Evolutionary conservation across 1,140 invertebrate species (phyloP).

Genomic region (Leptinotarsa lineolata): DNA sequence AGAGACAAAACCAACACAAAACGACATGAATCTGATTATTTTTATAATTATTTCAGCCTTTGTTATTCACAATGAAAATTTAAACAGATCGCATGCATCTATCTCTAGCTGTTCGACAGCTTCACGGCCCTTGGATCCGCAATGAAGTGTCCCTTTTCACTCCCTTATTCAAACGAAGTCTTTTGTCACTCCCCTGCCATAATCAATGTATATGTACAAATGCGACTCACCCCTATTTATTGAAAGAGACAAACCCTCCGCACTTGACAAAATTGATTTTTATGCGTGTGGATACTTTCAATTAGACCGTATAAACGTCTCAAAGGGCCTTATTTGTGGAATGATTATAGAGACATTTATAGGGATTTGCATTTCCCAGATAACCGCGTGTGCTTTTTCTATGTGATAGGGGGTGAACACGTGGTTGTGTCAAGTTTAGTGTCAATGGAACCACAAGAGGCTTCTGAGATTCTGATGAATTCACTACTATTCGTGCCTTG

Average conservation of each 20-base stretch:
- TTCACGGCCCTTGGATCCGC: conserved; percentile 28
- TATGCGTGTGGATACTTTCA: conserved; percentile 49
- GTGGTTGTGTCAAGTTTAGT: not conserved
- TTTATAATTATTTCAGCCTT: not conserved
- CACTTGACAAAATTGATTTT: conserved; percentile 48
- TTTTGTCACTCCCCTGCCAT: conserved; percentile 43
- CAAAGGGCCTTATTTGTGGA: conserved; percentile 35
- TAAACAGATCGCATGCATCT: not conserved
- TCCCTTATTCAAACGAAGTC: conserved; percentile 30
- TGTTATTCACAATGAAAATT: not conserved
- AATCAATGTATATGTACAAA: conserved; percentile 40
- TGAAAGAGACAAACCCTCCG: conserved; percentile 33
- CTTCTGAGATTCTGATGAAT: too few species aligned
- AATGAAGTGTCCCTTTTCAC: conserved; percentile 37
- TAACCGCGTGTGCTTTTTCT: conserved; percentile 23
- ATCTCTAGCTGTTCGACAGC: not conserved
- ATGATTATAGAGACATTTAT: conserved; percentile 46
- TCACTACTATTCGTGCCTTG: too few species aligned
- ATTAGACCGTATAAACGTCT: conserved; percentile 45
- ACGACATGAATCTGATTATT: not conserved
- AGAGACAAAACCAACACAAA: too few species aligned
- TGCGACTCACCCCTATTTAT: conserved; percentile 38
- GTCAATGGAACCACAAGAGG: not conserved
- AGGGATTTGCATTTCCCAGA: conserved; percentile 44
- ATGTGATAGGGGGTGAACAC: not conserved